These are phyloP conservation scores for Orthosia gothica DNA, from an alignment of 2,888 invertebrate species.

Conservation along the genomic window DNA sequence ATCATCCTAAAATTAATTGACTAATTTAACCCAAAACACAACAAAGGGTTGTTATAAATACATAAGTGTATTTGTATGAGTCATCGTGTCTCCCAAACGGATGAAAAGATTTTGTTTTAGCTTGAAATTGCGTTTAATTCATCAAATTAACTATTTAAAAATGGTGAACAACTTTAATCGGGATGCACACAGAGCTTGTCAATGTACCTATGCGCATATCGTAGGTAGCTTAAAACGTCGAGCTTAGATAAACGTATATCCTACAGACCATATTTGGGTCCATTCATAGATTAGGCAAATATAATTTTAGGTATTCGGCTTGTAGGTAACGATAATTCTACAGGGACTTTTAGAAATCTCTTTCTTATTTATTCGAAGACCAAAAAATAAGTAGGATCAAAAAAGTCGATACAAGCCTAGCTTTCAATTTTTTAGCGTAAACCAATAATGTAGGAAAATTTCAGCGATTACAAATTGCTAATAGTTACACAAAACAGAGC, in stretches of 20 bases:
- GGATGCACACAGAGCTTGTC: constrained; percentile 43
- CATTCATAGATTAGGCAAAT: constrained; percentile 65
- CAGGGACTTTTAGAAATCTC: constrained; percentile 18
- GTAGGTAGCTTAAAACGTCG: constrained; percentile 62
- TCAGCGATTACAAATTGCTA: constrained; percentile 17
- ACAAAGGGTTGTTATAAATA: background rate
- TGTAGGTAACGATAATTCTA: constrained; percentile 27
- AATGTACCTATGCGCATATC: constrained; percentile 51
- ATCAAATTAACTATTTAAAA: background rate
- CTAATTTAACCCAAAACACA: background rate
- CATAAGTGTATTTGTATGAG: background rate
- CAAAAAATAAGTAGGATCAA: background rate
- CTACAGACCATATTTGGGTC: constrained; percentile 69
- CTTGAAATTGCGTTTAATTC: background rate
- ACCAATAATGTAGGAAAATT: background rate
- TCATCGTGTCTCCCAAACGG: background rate
- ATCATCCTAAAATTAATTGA: background rate
- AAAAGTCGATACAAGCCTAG: constrained; percentile 8
- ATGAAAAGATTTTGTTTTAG: background rate
- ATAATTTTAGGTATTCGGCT: constrained; percentile 43
- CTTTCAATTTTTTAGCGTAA: background rate
- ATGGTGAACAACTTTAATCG: constrained; percentile 3
- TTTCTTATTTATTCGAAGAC: constrained; percentile 5
- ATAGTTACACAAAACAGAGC: constrained; percentile 19
- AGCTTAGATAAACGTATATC: constrained; percentile 67